These are phyloP conservation scores for Dioctria rufipes DNA, from an alignment of 2,888 invertebrate species.

Conservation along the genomic window DNA sequence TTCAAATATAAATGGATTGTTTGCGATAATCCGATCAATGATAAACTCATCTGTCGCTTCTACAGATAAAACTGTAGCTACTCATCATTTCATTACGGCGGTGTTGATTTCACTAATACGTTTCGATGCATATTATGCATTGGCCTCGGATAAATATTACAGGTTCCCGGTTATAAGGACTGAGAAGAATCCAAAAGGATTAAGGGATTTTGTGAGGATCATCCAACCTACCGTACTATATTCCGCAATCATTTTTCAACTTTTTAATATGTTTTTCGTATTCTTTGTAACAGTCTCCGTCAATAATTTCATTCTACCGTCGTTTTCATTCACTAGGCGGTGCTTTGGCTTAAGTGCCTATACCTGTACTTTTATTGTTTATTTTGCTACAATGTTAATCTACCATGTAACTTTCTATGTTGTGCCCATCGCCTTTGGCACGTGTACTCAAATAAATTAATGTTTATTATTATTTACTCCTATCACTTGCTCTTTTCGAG, in stretches of 20 bases:
- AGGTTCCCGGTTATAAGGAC: constrained; percentile 85
- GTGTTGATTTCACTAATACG: constrained; percentile 91
- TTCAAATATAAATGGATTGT: constrained; percentile 92
- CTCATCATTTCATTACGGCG: constrained; percentile 97
- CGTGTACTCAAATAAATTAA: no score
- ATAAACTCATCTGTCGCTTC: constrained; percentile 79
- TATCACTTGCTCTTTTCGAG: constrained; percentile 91
- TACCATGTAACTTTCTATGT: no score
- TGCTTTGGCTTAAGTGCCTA: no score
- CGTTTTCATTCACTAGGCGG: no score
- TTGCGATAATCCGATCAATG: constrained; percentile 85
- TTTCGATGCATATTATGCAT: constrained; percentile 95
- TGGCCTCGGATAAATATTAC: constrained; percentile 93
- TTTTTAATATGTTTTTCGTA: constrained; percentile 90
- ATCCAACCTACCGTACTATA: constrained; percentile 79
- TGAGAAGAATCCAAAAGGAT: constrained; percentile 71
- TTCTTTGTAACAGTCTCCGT: constrained; percentile 85
- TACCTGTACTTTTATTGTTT: no score
- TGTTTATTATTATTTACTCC: no score
- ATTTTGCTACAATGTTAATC: no score
- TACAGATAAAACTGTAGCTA: constrained; percentile 87
- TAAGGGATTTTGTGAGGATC: constrained; percentile 67
- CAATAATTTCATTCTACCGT: constrained; percentile 66
- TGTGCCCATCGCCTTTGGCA: no score
- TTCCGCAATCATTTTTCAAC: constrained; percentile 84